These are phyloP conservation scores for Dasyornis broadbenti DNA, from an alignment of 2,113 vertebrate genomes.

Conservation along the genomic window DNA sequence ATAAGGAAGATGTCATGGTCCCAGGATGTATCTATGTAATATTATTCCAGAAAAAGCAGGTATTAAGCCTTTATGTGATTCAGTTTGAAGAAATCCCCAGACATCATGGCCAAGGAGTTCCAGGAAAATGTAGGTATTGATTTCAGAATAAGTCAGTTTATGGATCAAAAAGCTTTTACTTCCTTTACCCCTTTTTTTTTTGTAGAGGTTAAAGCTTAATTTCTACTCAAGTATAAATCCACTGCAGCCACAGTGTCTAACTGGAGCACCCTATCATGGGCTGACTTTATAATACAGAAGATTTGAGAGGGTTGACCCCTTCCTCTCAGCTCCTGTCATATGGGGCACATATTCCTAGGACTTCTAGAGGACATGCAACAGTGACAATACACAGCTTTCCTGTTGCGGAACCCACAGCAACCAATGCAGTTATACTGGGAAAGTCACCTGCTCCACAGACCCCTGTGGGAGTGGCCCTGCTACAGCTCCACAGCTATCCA, in stretches of 20 bases:
- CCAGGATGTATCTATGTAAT: neutral
- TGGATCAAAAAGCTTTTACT: conserved; percentile 15
- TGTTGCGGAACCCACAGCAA: neutral
- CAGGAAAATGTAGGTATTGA: conserved; percentile 52
- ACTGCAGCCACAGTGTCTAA: neutral
- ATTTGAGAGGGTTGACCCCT: neutral
- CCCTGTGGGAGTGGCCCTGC: neutral
- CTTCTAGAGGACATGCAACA: neutral
- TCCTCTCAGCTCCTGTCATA: neutral
- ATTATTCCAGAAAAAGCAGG: conserved; percentile 5
- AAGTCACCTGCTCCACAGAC: neutral
- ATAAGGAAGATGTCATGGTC: neutral
- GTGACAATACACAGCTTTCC: neutral
- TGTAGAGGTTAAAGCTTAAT: neutral
- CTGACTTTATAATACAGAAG: neutral
- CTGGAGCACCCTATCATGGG: neutral
- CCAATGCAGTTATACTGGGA: rapidly evolving
- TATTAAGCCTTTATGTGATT: conserved; percentile 19
- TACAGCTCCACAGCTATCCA: neutral
- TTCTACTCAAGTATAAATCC: neutral
- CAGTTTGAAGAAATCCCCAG: conserved; percentile 49
- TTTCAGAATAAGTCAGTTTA: conserved; percentile 44
- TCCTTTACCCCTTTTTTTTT: neutral
- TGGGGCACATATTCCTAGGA: neutral
- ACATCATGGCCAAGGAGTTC: neutral